Evolutionary conservation across 2,888 invertebrate genomes (phyloP), one percentile per base, ranked within the genome.

Genomic region (Lepidochrysops patricia): DNA sequence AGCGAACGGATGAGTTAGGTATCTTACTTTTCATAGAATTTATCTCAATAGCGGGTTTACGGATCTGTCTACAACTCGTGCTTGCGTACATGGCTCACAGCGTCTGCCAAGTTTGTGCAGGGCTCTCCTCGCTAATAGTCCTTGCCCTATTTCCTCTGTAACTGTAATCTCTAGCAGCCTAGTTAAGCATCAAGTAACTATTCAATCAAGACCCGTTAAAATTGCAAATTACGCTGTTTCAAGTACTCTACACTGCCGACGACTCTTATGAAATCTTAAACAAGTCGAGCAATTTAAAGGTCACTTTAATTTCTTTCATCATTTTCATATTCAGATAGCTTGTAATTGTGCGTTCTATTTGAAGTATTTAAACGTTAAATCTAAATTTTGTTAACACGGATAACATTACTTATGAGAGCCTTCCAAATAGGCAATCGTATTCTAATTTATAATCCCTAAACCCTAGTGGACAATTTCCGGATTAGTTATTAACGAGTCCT

Each of bases 61-160:
- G n/a, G n/a, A n/a, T n/a, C n/a, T n/a, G n/a, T n/a, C n/a, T n/a
- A n/a, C n/a, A n/a, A n/a, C n/a, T n/a, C n/a, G n/a, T n/a, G n/a
- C n/a, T n/a, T n/a, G n/a, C n/a, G n/a, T n/a, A n/a, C n/a, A n/a
- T n/a, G n/a, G 15, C 4, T 32, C 9, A 23, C 3, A 23, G 12
- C 32, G 54, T 54, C 54, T 54, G 54, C 54, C 54, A 54, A 54
- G 54, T 54, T 54, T 54, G 54, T 32, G 19, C 12, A 52, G 26
- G 29, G 29, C 29, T 32, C 19, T 32, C 12, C 19, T 29, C 54
- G 29, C 54, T 54, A 32, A 54, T 54, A 54, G 54, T 54, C 12
- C 54, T 54, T 54, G 32, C 12, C 54, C 54, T 54, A 54, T 54
- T 54, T 54, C 54, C 54, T 13, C 29, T 32, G 32, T 54, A 32